A percentile compares a stretch with the other conserved stretches of the same genome.
Evolutionary conservation across 2,888 invertebrate genomes (phyloP).

Genomic region (Lepidochitona cinerea): DNA sequence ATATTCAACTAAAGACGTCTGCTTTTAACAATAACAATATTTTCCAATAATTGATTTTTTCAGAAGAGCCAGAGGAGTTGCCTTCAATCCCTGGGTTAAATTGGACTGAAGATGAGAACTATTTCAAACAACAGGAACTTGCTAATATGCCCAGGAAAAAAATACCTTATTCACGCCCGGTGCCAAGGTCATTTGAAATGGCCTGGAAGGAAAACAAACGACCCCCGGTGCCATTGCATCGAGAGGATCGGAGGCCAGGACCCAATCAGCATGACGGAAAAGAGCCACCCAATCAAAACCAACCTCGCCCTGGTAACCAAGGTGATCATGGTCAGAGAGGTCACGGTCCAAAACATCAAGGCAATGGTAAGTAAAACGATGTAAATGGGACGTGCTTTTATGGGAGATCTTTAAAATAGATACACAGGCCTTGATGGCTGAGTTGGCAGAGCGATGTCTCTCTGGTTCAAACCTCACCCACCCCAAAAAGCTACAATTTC

Average conservation of each 20-base stretch:
- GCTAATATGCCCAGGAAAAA: slow-evolving; percentile 63
- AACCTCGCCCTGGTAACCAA: slow-evolving; percentile 16
- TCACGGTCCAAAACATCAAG: too few relatives aligned
- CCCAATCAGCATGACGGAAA: background rate
- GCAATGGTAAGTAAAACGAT: too few relatives aligned
- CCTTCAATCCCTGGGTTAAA: slow-evolving; percentile 65
- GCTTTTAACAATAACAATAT: too few relatives aligned
- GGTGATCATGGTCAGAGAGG: slow-evolving; percentile 25
- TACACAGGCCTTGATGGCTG: too few relatives aligned
- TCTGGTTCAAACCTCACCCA: too few relatives aligned
- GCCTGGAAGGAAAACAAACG: slow-evolving; percentile 83
- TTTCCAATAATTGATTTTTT: too few relatives aligned
- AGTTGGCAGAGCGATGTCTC: too few relatives aligned
- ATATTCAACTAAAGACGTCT: too few relatives aligned
- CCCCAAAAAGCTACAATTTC: too few relatives aligned
- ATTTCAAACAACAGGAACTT: slow-evolving; percentile 36
- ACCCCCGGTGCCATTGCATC: slow-evolving; percentile 19
- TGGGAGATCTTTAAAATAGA: too few relatives aligned
- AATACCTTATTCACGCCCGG: slow-evolving; percentile 95
- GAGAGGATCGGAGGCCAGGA: background rate
- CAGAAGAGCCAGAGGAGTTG: slow-evolving; percentile 35
- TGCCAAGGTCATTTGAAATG: slow-evolving; percentile 96
- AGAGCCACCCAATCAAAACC: background rate
- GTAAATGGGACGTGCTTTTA: too few relatives aligned
- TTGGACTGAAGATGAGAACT: slow-evolving; percentile 52